These are phyloP conservation scores for Sylvicola cinctus DNA, from an alignment of 2,888 invertebrate genomes.

Conservation along the genomic window DNA sequence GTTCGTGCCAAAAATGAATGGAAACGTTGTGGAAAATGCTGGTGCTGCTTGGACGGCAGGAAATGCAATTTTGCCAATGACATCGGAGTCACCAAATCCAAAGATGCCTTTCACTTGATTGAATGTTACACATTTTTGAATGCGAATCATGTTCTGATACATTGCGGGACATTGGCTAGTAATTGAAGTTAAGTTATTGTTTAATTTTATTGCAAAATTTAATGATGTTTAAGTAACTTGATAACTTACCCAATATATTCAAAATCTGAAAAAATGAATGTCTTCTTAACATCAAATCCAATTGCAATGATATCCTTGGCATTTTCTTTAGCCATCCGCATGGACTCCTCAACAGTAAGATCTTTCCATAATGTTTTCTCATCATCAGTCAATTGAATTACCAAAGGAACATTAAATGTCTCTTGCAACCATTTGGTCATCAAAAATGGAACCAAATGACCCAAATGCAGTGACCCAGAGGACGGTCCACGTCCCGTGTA, in stretches of 20 bases:
- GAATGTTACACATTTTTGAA: conserved; percentile 88
- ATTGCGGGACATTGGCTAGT: conserved; percentile 68
- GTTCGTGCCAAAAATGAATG: conserved; percentile 66
- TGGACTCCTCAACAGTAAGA: conserved; percentile 69
- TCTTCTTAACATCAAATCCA: conserved; percentile 83
- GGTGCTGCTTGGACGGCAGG: conserved; percentile 95
- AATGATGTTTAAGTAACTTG: background rate
- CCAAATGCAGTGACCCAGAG: conserved; percentile 87
- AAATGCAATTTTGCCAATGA: conserved; percentile 92
- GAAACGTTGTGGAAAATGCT: conserved; percentile 73
- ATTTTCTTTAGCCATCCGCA: conserved; percentile 71
- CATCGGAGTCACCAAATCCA: conserved; percentile 89
- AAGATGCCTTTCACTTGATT: conserved; percentile 98
- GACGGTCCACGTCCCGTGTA: conserved; percentile 97
- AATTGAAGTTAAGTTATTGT: conserved; percentile 10
- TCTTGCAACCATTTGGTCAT: conserved; percentile 96
- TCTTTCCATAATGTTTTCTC: conserved; percentile 97
- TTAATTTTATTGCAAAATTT: background rate
- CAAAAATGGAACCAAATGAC: conserved; percentile 92
- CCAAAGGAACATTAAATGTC: conserved; percentile 82
- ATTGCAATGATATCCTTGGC: conserved; percentile 95
- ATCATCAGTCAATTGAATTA: conserved; percentile 96
- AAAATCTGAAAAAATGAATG: conserved; percentile 91
- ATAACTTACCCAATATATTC: conserved; percentile 74
- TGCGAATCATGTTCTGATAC: conserved; percentile 78